Conservation (phyloP, 2,888 invertebrate genomes). For the Myopa testacea region DNA sequence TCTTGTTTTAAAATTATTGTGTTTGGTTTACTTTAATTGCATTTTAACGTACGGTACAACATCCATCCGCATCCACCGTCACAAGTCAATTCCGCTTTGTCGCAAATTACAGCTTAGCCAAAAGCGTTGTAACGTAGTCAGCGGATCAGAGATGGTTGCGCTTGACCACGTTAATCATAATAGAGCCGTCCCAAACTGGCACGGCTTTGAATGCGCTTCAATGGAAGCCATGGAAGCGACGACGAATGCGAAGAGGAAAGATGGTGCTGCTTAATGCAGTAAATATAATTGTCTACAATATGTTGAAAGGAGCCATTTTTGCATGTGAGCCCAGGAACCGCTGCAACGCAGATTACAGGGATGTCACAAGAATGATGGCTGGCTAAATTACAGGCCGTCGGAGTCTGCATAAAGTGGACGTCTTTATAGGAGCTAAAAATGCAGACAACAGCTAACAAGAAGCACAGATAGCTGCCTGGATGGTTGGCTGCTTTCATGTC, state of each 20-base stretch:
- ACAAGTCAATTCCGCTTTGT: no score
- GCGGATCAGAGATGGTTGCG: no score
- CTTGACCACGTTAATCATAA: slow-evolving; percentile 30
- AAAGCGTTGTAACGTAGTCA: no score
- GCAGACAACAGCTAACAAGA: neutral
- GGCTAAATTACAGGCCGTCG: slow-evolving; percentile 19
- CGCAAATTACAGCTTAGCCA: no score
- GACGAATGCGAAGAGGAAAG: slow-evolving; percentile 2
- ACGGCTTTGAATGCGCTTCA: neutral
- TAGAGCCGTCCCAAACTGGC: slow-evolving; percentile 25
- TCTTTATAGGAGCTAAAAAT: neutral
- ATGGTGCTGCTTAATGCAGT: no score
- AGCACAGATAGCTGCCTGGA: neutral
- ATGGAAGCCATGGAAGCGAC: neutral
- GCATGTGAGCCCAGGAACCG: slow-evolving; percentile 12
- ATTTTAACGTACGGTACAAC: no score
- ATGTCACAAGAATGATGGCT: slow-evolving; percentile 28
- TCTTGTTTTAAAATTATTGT: no score
- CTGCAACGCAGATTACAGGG: slow-evolving; percentile 27
- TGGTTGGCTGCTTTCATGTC: neutral
- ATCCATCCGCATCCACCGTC: no score
- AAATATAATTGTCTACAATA: slow-evolving; percentile 31
- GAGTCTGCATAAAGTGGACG: slow-evolving; percentile 1
- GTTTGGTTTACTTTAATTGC: no score
- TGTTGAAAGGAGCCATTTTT: slow-evolving; percentile 28